Evolutionary conservation across 2,888 invertebrate genomes (phyloP), one percentile per base, ranked within the genome.

Genomic region (Lepidocyrtoides sp.): DNA sequence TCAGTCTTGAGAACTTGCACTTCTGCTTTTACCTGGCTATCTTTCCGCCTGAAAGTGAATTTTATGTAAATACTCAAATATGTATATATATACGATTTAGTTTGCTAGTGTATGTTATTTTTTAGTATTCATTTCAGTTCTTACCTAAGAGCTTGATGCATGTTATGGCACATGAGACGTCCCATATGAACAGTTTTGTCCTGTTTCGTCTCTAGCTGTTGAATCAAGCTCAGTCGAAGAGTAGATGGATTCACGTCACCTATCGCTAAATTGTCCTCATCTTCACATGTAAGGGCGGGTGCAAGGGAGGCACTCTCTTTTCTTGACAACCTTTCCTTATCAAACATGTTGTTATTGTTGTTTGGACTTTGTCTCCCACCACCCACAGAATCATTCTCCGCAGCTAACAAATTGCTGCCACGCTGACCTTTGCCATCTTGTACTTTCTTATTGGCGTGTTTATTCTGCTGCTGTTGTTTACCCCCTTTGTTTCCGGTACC

Each of bases 161-260:
- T 96, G 94, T 96, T 97, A 92, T 96, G 96, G 94, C 97, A 97
- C 36, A 97, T 96, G 1, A 98, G 97, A 1, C 97, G 97, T 0
- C 97, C 97, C 93, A 97, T 96, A 79, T 97, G 97, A 5, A 98
- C 95, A 32, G 97, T 97, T 94, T 97, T 97, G 95, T 98, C 98
- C 95, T 98, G 97, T 95, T 98, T 97, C 95, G 97, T 97, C 94
- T 97, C 97, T 48, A 98, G 95, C 95, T 97, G 97, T 63, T 97
- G 96, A 60, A 96, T 96, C 85, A 98, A 97, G 94, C 96, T 96
- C 93, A 97, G 95, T 81, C 96, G 96, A 92, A 94, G 92, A 69
- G 92, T 93, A 77, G 92, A 92, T 77, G 93, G 92, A 93, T 92
- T 93, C 44, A 90, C 91, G 72, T 92, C 93, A 2, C 85, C 29